Conservation (phyloP, 2,888 invertebrate species). For the Lasioglossum vierecki region DNA sequence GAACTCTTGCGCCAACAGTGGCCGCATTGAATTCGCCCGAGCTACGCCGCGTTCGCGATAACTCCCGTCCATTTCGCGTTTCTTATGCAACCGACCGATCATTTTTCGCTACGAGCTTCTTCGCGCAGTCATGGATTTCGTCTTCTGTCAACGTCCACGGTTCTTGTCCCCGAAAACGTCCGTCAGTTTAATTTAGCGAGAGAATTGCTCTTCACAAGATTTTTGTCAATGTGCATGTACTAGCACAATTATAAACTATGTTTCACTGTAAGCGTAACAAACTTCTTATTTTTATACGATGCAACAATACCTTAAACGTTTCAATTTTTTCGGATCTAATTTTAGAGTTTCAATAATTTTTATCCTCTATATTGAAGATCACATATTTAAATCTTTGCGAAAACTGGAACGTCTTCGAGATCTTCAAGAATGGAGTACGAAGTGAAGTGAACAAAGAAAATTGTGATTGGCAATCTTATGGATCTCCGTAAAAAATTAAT, state of each 20-base stretch:
- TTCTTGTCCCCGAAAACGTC: not conserved
- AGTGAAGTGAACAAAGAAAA: not conserved
- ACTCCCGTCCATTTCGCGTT: constrained; percentile 47
- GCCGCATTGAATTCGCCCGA: constrained; percentile 80
- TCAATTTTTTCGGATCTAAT: not conserved
- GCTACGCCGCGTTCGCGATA: constrained; percentile 58
- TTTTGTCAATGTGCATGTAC: not conserved
- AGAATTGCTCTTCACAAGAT: not conserved
- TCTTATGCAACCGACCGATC: constrained; percentile 28
- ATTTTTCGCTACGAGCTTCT: constrained; percentile 43
- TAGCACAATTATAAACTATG: too few species aligned
- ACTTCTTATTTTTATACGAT: not conserved
- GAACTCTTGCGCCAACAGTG: constrained; percentile 82
- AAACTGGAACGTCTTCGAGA: too few species aligned
- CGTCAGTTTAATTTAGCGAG: not conserved
- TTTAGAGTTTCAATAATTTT: not conserved
- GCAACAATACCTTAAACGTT: not conserved
- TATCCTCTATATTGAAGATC: not conserved
- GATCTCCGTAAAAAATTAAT: not conserved
- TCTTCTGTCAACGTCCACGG: not conserved
- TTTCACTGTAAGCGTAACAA: not conserved
- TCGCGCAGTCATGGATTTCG: constrained; percentile 21
- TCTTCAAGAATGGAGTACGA: not conserved
- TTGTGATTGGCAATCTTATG: too few species aligned
- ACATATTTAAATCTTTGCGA: too few species aligned